Evolutionary conservation across 2,113 vertebrate genomes (phyloP).

Genomic region (Eptesicus fuscus): DNA sequence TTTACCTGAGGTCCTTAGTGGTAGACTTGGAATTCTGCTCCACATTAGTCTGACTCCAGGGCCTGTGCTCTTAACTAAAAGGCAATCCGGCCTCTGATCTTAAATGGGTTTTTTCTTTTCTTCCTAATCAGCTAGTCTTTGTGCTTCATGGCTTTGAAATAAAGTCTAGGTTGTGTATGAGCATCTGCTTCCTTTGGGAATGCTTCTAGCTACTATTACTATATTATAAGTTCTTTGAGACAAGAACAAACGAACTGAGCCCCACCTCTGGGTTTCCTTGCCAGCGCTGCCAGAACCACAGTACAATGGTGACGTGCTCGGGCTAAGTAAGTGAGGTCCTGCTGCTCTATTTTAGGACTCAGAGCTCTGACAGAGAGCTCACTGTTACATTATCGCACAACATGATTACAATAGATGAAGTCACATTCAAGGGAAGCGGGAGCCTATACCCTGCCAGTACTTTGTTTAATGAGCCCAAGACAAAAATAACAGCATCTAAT

Average conservation of each 20-base stretch:
- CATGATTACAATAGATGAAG: conserved; percentile 59
- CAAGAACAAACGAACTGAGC: conserved; percentile 40
- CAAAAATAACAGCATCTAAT: conserved; percentile 67
- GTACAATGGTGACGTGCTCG: conserved; percentile 20
- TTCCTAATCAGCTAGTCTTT: conserved; percentile 35
- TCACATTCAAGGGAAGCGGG: conserved; percentile 62
- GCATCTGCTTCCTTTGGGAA: conserved; percentile 35
- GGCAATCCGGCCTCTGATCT: neutral
- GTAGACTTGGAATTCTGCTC: neutral
- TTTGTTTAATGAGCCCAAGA: conserved; percentile 70
- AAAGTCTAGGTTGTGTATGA: conserved; percentile 29
- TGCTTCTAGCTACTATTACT: conserved; percentile 48
- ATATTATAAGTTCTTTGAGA: conserved; percentile 46
- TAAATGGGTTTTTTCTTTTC: conserved; percentile 26
- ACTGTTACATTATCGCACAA: conserved; percentile 47
- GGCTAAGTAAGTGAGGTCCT: conserved; percentile 28
- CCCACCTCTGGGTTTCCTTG: conserved; percentile 56
- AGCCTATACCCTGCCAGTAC: conserved; percentile 40
- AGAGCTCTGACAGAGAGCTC: conserved; percentile 48
- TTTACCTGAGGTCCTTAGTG: neutral
- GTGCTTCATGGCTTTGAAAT: conserved; percentile 56
- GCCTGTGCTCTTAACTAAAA: neutral
- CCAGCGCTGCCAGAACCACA: neutral
- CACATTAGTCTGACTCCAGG: neutral
- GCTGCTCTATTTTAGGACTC: conserved; percentile 52